Evolutionary conservation across 2,797 vertebrate species (phyloP).

Genomic region (Petrocephalus sullivani): DNA sequence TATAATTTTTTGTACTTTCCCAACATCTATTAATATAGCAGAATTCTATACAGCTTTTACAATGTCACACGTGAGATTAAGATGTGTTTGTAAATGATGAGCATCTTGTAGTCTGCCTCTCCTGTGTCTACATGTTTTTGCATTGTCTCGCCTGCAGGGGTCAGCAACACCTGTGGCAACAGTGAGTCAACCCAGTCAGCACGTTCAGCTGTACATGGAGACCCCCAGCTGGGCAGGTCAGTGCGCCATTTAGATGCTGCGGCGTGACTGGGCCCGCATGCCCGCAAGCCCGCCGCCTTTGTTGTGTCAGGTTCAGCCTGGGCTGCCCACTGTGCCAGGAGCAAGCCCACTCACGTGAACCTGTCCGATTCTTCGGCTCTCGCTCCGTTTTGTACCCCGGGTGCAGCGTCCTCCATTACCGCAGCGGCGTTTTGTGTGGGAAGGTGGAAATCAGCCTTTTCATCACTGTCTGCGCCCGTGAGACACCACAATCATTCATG

Average conservation of each 20-base stretch:
- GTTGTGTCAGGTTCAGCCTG: neutral
- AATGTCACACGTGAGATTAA: neutral
- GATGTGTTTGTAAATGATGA: neutral
- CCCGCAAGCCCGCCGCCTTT: neutral
- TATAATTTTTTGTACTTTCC: neutral
- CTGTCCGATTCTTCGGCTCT: neutral
- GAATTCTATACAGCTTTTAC: neutral
- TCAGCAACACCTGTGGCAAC: constrained; percentile 33
- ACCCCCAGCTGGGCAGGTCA: constrained; percentile 53
- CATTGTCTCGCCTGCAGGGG: constrained; percentile 35
- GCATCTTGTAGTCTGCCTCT: constrained; percentile 12
- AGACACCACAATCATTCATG: constrained; percentile 15
- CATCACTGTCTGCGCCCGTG: constrained; percentile 19
- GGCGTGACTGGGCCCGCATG: neutral
- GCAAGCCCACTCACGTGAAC: neutral
- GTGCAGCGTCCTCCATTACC: constrained; percentile 2
- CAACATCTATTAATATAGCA: neutral
- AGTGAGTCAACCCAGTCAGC: constrained; percentile 35
- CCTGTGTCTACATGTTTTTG: constrained; percentile 18
- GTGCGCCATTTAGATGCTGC: constrained; percentile 28
- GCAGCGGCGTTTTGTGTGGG: constrained; percentile 7
- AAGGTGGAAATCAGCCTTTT: constrained; percentile 18
- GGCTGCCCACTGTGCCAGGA: neutral
- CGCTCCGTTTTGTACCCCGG: neutral
- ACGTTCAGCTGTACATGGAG: constrained; percentile 49